Evolutionary conservation across 64 coral and sea anemone genomes (phyloP).

Genomic region (Montipora foliosa): DNA sequence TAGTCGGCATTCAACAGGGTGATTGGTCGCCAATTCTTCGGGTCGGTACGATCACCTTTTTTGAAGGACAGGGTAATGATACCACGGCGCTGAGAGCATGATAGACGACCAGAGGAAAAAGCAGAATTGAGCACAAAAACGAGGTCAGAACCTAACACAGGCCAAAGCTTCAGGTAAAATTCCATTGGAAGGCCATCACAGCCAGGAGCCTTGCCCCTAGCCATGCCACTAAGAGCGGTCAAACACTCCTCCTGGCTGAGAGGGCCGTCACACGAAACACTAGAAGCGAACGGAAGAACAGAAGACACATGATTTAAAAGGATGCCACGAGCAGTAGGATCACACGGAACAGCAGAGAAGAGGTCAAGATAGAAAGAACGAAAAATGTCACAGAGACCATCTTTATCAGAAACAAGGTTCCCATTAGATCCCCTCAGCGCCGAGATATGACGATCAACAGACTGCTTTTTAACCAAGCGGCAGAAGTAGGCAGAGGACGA

Average conservation of each 20-base stretch:
- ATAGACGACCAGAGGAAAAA: neutral
- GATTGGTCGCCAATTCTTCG: neutral
- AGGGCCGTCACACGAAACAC: neutral
- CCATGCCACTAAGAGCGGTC: neutral
- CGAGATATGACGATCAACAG: neutral
- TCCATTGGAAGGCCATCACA: neutral
- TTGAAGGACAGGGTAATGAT: neutral
- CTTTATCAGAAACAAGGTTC: neutral
- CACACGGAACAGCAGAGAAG: neutral
- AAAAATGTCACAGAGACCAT: neutral
- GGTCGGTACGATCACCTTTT: neutral
- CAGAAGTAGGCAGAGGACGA: slow-evolving; percentile 8
- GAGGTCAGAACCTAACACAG: neutral
- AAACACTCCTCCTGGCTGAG: neutral
- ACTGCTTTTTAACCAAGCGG: neutral
- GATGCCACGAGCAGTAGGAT: neutral
- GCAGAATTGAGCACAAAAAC: neutral
- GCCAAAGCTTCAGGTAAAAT: neutral
- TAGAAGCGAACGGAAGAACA: neutral
- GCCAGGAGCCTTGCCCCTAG: neutral
- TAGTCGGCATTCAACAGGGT: slow-evolving; percentile 29
- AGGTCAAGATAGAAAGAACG: neutral
- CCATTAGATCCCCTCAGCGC: neutral
- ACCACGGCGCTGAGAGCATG: neutral
- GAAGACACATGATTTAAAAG: no score